Percentiles rank a stretch among this genome's conserved stretches.
phyloP scores from a whole-genome alignment of 2,797 vertebrate genomes.

The Dromococcyx pavoninus region DNA sequence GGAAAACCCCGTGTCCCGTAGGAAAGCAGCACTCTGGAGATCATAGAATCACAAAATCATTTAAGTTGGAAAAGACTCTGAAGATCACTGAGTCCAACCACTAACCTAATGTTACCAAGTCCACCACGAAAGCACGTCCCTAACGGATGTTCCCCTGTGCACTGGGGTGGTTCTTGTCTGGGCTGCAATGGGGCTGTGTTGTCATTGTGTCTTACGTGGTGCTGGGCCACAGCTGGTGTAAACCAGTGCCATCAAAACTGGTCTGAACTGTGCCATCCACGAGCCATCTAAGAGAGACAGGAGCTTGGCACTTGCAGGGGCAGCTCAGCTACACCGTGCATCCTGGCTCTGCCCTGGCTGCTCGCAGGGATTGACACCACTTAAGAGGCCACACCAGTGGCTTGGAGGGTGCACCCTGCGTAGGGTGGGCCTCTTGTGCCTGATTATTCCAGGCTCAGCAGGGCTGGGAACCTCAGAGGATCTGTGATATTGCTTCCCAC shows the following conservation, averaged over 20 bases:
- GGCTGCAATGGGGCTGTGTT: neutral
- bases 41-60: neutral
- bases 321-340: rapidly evolving
- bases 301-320: neutral
- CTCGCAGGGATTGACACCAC: neutral
- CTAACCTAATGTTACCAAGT: neutral
- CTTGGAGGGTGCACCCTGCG: neutral
- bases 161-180: neutral
- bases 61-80: neutral
- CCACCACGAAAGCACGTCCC: neutral
- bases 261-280: rapidly evolving
- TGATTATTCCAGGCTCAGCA: rapidly evolving
- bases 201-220: rapidly evolving
- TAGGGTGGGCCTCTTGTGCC: neutral
- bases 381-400: neutral
- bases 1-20: neutral
- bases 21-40: neutral
- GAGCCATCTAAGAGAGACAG: neutral
- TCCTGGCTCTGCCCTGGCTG: rapidly evolving
- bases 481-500: neutral
- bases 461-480: rapidly evolving
- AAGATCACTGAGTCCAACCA: rapidly evolving
- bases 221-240: neutral
- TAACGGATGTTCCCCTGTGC: rapidly evolving
- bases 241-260: neutral